Base-by-base conservation (phyloP, 2,797 vertebrate genomes). In the Helarctos malayanus region DNA sequence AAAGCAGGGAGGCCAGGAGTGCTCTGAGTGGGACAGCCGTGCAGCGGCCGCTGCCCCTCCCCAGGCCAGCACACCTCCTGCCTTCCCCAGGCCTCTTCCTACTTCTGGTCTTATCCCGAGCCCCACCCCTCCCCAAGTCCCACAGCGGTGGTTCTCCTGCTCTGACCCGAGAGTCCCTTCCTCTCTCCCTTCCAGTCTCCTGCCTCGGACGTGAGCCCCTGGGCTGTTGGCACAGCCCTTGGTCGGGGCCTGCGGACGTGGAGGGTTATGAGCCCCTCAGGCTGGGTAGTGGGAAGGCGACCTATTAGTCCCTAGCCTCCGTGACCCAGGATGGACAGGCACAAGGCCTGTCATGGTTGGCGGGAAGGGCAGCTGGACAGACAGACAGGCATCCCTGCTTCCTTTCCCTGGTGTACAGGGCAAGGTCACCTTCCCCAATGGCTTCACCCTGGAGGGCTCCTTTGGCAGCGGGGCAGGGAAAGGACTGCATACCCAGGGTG, bases 391-490 rank as follows among this genome's bases (percentile, higher is more conserved):
- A 15, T 73, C 49, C 41, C 35, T 83, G 56, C 14, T 32, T 47
- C 63, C 14, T 14, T 87, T 38, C 83, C n/a, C 35, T 0, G 49
- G 14, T 57, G 82, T 54, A 63, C 82, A 99, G 99, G 99, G 99
- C 49, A 99, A 99, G 94, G 35, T 99, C 59, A 99, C 98, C 27
- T 99, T 99, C 87, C 97, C 98, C 94, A 99, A 98, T 3, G 99
- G 99, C 57, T 98, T 98, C 86, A 95, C 94, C 7, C 81, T 99
- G 97, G 98, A 99, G 71, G 99, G 98, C 61, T 98, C 98, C 0
- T 99, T 99, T n/a, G 78, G 90, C 88, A 94, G 78, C 3, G 97
- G 95, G 81, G 59, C 90, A 0, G 98, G 98, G 38, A 98, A 89
- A 47, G 99, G 98, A 0, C 97, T 99, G 9, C 98, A 98, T 41